A percentile compares a stretch with the other conserved stretches of the same genome.
phyloP scores from a whole-genome alignment of 2,797 vertebrate species.

The Molothrus aeneus region DNA sequence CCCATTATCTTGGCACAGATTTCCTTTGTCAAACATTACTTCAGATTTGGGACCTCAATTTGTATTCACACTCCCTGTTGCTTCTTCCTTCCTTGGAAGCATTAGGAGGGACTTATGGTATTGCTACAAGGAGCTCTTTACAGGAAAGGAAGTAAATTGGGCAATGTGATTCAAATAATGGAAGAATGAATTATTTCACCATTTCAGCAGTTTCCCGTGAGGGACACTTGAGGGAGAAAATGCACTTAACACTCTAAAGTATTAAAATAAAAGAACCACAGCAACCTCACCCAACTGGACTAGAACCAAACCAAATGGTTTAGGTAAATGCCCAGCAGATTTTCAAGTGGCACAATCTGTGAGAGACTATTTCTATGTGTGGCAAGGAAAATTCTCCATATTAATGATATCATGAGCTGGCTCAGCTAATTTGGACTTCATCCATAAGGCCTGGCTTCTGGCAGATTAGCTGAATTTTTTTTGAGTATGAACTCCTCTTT shows the following conservation, averaged over 20 bases:
- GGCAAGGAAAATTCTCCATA: background rate
- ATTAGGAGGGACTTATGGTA: background rate
- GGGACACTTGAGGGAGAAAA: slow-evolving; percentile 11
- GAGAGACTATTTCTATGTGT: background rate
- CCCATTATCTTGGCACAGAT: slow-evolving; percentile 22
- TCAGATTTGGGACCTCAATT: background rate
- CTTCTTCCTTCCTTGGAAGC: slow-evolving; percentile 25
- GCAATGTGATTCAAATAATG: slow-evolving; percentile 32
- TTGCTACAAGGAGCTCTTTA: slow-evolving; percentile 32
- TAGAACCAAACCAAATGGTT: background rate
- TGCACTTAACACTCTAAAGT: slow-evolving; percentile 45
- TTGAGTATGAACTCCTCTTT: background rate
- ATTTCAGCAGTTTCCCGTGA: slow-evolving; percentile 18
- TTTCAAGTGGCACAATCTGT: background rate
- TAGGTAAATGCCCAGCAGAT: slow-evolving; percentile 32
- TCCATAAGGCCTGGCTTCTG: slow-evolving; percentile 1
- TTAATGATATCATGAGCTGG: background rate
- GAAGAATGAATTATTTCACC: slow-evolving; percentile 53
- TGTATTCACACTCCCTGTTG: background rate
- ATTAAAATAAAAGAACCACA: slow-evolving; percentile 49
- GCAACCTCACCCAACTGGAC: slow-evolving; percentile 21
- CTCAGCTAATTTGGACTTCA: slow-evolving; percentile 8
- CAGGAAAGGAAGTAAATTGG: slow-evolving; percentile 48
- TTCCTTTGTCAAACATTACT: background rate
- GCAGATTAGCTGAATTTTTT: background rate